phyloP scores from a whole-genome alignment of 1,140 invertebrate species.

The Bombus consobrinus region DNA sequence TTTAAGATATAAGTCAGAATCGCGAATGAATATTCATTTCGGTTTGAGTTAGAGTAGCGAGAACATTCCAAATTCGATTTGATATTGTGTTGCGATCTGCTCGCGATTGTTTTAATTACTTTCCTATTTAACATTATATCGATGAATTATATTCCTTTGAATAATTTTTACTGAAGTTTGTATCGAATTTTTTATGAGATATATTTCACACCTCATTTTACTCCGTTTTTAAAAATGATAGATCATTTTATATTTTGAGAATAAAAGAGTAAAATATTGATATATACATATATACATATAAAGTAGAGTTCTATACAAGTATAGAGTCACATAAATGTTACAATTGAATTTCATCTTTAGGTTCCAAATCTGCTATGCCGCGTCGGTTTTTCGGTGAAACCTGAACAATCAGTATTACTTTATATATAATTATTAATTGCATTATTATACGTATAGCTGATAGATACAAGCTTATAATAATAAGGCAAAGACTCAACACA shows the following conservation, averaged over 20 bases:
- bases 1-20: too few species aligned
- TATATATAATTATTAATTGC: too few species aligned
- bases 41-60: background rate
- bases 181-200: background rate
- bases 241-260: background rate
- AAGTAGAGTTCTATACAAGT: too few species aligned
- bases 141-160: background rate
- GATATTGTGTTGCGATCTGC: background rate
- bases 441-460: too few species aligned
- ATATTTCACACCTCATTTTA: background rate
- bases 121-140: background rate
- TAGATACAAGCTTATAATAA: too few species aligned
- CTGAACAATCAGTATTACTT: too few species aligned
- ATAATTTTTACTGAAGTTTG: background rate
- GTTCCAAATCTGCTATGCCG: too few species aligned
- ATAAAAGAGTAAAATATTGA: background rate
- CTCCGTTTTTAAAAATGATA: background rate
- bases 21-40: background rate
- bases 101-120: background rate
- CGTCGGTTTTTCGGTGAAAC: too few species aligned
- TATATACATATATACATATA: too few species aligned
- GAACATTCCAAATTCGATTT: background rate
- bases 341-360: too few species aligned
- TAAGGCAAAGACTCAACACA: too few species aligned
- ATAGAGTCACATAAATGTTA: too few species aligned